Evolutionary conservation across 2,888 invertebrate genomes (phyloP).

Genomic region (Eristalis intricaria): DNA sequence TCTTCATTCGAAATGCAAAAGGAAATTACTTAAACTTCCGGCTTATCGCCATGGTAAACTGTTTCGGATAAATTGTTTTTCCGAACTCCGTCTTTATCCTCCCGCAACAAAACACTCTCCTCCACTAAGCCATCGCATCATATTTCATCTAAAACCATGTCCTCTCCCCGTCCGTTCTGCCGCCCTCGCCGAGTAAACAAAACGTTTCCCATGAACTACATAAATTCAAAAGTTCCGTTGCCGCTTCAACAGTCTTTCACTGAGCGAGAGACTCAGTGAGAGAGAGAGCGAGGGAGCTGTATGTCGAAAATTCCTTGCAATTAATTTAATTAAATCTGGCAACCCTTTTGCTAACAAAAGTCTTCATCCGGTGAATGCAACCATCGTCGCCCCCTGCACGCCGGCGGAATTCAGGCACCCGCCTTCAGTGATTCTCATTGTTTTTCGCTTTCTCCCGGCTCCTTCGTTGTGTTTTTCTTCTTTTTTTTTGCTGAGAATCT

Average conservation of each 20-base stretch:
- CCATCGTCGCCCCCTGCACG: neutral
- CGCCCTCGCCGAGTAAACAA: neutral
- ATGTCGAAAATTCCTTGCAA: slow-evolving; percentile 30
- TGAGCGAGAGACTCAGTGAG: neutral
- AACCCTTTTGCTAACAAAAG: slow-evolving; percentile 21
- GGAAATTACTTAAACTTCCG: neutral
- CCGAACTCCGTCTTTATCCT: neutral
- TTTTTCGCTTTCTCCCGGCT: slow-evolving; percentile 6
- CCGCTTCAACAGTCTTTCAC: neutral
- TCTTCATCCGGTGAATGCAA: neutral
- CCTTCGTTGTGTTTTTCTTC: neutral
- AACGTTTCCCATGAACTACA: neutral
- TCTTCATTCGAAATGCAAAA: neutral
- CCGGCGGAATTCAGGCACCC: neutral
- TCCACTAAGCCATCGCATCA: neutral
- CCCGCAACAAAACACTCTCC: neutral
- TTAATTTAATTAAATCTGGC: slow-evolving; percentile 68
- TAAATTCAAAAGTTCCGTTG: neutral
- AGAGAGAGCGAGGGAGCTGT: neutral
- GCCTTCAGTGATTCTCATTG: neutral
- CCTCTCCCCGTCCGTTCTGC: neutral
- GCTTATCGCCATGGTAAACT: neutral
- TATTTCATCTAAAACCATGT: neutral
- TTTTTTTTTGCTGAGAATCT: slow-evolving; percentile 34
- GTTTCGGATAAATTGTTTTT: neutral